Percentiles rank a stretch among this genome's conserved stretches.
phyloP scores from a whole-genome alignment of 2,797 vertebrate genomes.

The Centroberyx gerrardi region DNA sequence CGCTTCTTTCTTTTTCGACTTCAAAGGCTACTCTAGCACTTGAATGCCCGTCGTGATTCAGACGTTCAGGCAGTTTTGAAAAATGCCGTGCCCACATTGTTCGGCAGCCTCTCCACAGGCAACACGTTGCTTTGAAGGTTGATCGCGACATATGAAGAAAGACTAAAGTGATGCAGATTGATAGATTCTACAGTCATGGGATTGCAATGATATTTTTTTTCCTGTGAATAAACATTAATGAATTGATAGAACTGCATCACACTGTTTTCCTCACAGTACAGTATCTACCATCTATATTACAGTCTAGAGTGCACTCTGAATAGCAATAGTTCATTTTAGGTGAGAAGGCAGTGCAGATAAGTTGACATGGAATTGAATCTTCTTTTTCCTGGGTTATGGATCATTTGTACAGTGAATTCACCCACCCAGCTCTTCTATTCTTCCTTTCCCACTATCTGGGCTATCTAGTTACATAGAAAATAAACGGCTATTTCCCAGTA shows the following conservation, averaged over 20 bases:
- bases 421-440: slow-evolving; percentile 24
- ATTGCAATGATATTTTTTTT: not conserved
- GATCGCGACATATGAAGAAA: slow-evolving; percentile 26
- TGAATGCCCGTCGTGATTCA: slow-evolving; percentile 64
- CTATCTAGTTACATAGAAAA: slow-evolving; percentile 67
- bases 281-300: too few relatives aligned
- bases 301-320: slow-evolving; percentile 10
- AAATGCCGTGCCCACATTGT: slow-evolving; percentile 31
- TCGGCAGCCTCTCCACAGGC: slow-evolving; percentile 22
- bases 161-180: slow-evolving; percentile 27
- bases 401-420: slow-evolving; percentile 50
- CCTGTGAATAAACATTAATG: slow-evolving; percentile 14
- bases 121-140: slow-evolving; percentile 20
- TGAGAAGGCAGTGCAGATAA: slow-evolving; percentile 23
- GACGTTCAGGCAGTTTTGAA: slow-evolving; percentile 38
- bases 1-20: slow-evolving; percentile 65
- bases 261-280: not conserved
- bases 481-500: slow-evolving; percentile 59
- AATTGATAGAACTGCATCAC: slow-evolving; percentile 16
- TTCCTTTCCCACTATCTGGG: slow-evolving; percentile 21
- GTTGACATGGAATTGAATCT: slow-evolving; percentile 46
- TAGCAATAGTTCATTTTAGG: slow-evolving; percentile 36
- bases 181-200: slow-evolving; percentile 33
- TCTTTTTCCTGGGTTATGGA: slow-evolving; percentile 42
- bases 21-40: slow-evolving; percentile 65